Conservation (phyloP, 2,797 vertebrate genomes). For the Sebastes matsubarae region DNA sequence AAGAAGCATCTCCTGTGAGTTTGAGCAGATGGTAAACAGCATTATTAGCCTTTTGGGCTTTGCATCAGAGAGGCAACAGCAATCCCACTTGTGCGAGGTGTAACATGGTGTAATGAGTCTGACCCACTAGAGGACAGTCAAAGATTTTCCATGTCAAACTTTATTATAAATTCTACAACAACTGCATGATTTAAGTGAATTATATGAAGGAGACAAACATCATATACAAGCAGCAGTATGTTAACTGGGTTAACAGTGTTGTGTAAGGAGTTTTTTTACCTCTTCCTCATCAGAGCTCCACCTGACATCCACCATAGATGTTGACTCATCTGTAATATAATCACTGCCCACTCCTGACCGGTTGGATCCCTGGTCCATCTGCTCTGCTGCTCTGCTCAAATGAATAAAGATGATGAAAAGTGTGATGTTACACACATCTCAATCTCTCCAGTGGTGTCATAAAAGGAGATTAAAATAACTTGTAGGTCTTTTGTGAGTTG, state of each 20-base stretch:
- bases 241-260: not conserved
- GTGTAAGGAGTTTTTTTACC: conserved; percentile 32
- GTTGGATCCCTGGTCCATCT: conserved; percentile 71
- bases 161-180: not conserved
- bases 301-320: conserved; percentile 55
- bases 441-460: not conserved
- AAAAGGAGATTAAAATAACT: not conserved
- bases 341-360: conserved; percentile 62
- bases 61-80: not conserved
- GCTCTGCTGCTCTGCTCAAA: conserved; percentile 32
- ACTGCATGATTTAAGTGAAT: not conserved
- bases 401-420: not conserved
- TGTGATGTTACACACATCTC: not conserved
- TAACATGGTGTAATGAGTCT: not conserved
- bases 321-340: conserved; percentile 65
- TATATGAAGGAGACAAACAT: not conserved
- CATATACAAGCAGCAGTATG: not conserved
- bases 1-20: not conserved
- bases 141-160: not conserved
- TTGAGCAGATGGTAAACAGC: conserved; percentile 13
- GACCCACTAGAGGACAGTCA: conserved; percentile 30
- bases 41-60: conserved; percentile 1
- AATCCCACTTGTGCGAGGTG: conserved; percentile 10
- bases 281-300: conserved; percentile 70
- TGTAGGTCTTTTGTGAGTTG: not conserved